Evolutionary conservation across 2,888 invertebrate species (phyloP), one percentile per base, ranked within the genome.

Genomic region (Drosophila leonis): DNA sequence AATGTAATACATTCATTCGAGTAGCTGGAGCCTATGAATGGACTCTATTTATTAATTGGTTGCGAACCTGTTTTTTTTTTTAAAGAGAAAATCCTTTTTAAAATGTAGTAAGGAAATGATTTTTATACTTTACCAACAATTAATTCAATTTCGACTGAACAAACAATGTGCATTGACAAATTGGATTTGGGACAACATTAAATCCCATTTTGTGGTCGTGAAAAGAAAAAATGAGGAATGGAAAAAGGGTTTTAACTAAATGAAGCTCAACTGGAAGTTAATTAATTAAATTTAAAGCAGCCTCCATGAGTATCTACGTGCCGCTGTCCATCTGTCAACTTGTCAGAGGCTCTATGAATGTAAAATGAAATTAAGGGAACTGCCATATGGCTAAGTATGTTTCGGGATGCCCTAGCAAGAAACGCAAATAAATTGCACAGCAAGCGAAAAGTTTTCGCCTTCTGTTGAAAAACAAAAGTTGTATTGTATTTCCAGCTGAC

Each of bases 311-410:
- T 24, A 35, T 27, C 41, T 39, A 7, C 15, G 20, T 35, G 33
- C 52, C 33, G 33, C 12, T 39, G 39, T 56, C 56, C 56, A 56
- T 7, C 57, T 56, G 52, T 63, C 51, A 56, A 55, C 29, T 48
- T 64, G 46, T 55, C 39, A 24, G 67, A 64, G 52, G 59, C 66
- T 72, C 46, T 74, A 71, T 39, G 65, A 81, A 74, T 74, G 74
- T 68, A 48, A 60, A 65, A 59, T 68, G 63, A 64, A 64, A 48
- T 49, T 27, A 64, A 55, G 63, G 33, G 46, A 48, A 41, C 54
- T 33, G 66, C 74, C 83, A 83, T 83, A 83, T 81, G 83, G 65
- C 41, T 18, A 51, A 75, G 35, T 66, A 71, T 70, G 71, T 37
- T 54, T 33, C 41, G 51, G 60, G 74, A 67, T 75, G 70, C 65